Evolutionary conservation across 35 echinoderm and acorn worm species (phyloP).

Genomic region (Apostichopus japonicus): DNA sequence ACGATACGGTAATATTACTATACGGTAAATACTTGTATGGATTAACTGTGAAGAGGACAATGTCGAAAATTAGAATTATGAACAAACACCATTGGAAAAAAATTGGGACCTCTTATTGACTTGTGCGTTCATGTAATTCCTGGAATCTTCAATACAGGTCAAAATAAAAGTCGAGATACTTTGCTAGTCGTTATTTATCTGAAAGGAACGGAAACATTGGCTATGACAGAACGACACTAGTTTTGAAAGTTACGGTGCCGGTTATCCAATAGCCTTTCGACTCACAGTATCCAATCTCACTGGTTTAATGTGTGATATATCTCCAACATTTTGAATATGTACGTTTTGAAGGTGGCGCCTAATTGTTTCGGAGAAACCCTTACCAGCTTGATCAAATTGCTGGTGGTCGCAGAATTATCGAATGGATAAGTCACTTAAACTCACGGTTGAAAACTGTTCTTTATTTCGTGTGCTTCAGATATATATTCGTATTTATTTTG

Average conservation of each 20-base stretch:
- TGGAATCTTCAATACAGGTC: no score
- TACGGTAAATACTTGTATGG: no score
- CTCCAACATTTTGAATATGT: constrained; percentile 3
- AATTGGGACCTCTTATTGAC: no score
- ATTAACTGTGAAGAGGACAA: no score
- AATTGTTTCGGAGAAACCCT: constrained; percentile 10
- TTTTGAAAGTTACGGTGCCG: not conserved
- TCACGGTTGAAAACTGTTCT: constrained; percentile 2
- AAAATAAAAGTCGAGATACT: no score
- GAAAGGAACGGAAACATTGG: not conserved
- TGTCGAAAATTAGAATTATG: no score
- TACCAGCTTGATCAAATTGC: not conserved
- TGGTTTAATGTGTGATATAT: not conserved
- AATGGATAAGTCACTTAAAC: not conserved
- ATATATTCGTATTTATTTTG: not conserved
- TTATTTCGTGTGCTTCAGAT: not conserved
- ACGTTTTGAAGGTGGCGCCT: not conserved
- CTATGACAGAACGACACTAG: not conserved
- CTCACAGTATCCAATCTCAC: not conserved
- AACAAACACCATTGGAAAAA: no score
- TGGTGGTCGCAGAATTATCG: not conserved
- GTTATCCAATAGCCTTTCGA: not conserved
- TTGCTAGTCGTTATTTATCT: not conserved
- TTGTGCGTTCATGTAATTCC: no score
- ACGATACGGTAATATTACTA: no score